Conservation (phyloP, 1,140 invertebrate species). For the Ephestia elutella region DNA sequence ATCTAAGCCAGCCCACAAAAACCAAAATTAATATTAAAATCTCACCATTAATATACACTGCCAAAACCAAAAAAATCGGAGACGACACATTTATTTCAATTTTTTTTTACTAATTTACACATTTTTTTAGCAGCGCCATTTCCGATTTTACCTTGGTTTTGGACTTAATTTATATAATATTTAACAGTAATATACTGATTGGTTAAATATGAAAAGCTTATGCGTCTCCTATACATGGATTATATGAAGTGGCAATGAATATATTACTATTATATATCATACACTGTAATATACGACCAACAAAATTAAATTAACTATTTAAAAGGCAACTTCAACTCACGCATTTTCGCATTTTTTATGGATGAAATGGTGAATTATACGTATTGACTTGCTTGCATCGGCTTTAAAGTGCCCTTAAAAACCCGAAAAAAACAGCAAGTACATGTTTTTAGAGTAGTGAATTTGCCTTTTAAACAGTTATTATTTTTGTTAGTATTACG, state of each 20-base stretch:
- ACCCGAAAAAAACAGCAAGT: too few species aligned
- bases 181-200: not conserved
- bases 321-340: not conserved
- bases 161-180: not conserved
- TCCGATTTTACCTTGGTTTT: not conserved
- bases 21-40: constrained; percentile 20
- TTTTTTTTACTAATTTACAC: constrained; percentile 8
- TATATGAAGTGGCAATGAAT: not conserved
- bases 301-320: not conserved
- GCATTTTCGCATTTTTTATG: too few species aligned
- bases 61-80: constrained; percentile 17
- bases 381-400: too few species aligned
- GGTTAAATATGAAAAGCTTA: not conserved
- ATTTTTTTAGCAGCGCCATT: not conserved
- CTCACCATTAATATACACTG: constrained; percentile 22
- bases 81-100: constrained; percentile 12
- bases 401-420: too few species aligned
- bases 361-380: too few species aligned
- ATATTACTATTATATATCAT: not conserved
- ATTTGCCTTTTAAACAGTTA: not conserved
- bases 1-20: constrained; percentile 20
- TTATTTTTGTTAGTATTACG: too few species aligned
- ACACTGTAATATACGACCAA: not conserved
- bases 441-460: too few species aligned
- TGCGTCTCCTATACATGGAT: not conserved